Evolutionary conservation across 2,113 vertebrate species (phyloP).

Genomic region (Catagonus wagneri): DNA sequence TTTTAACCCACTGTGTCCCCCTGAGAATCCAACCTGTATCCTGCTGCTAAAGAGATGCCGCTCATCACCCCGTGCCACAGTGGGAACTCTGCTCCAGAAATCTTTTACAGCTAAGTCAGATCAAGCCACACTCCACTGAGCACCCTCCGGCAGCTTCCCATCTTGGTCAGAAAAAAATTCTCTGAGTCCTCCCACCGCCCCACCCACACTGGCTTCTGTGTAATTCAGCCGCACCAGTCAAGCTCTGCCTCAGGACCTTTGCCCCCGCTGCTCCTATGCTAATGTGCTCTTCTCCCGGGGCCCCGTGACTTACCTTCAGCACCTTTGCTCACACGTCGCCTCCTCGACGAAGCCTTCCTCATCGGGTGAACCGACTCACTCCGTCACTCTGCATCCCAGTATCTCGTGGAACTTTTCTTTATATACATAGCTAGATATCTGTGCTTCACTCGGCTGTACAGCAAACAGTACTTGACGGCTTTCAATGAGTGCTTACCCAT

Average conservation of each 20-base stretch:
- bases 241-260: not conserved
- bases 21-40: no score
- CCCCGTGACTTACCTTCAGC: not conserved
- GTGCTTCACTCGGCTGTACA: not conserved
- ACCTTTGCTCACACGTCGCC: not conserved
- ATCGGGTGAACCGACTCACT: no score
- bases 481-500: not conserved
- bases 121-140: accelerated
- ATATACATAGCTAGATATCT: no score
- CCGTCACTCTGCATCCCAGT: not conserved
- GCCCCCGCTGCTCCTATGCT: not conserved
- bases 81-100: no score
- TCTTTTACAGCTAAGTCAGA: not conserved
- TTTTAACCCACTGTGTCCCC: no score
- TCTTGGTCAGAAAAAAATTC: not conserved
- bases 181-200: not conserved
- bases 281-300: not conserved
- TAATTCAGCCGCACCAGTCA: not conserved
- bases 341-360: not conserved
- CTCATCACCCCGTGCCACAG: no score
- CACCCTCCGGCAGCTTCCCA: not conserved
- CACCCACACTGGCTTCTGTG: not conserved
- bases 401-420: not conserved
- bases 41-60: no score
- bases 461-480: slow-evolving; percentile 22